Percentiles rank a stretch among this genome's conserved stretches.
Conservation (phyloP, 2,797 vertebrate species). For the Enteromius fasciolatus region DNA sequence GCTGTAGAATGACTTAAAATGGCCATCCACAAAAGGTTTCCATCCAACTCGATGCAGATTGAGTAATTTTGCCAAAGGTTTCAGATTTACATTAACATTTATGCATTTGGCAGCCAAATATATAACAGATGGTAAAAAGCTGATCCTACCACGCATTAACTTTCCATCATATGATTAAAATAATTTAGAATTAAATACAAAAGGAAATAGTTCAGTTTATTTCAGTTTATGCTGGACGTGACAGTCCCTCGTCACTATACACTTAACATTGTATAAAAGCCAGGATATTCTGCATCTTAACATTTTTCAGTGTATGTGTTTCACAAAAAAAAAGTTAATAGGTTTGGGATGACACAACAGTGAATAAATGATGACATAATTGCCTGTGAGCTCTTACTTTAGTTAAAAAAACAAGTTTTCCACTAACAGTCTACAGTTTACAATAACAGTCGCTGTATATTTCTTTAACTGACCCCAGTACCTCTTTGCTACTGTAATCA, state of each 20-base stretch:
- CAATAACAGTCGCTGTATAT: not conserved
- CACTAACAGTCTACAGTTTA: too few species aligned
- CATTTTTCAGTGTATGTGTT: not conserved
- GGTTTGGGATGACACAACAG: not conserved
- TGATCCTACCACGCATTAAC: not conserved
- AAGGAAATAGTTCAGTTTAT: not conserved
- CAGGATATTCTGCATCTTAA: not conserved
- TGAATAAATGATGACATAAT: too few species aligned
- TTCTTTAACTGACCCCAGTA: conserved; percentile 12
- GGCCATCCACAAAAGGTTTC: not conserved
- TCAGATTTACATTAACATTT: conserved; percentile 1
- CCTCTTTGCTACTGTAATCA: conserved; percentile 41
- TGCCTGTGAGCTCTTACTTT: not conserved
- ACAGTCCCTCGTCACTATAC: too few species aligned
- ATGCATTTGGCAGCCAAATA: not conserved
- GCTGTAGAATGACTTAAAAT: not conserved
- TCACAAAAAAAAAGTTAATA: not conserved
- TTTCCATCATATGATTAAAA: not conserved
- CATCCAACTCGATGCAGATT: conserved; percentile 6
- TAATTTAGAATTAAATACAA: not conserved
- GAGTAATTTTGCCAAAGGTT: not conserved
- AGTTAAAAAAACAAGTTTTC: not conserved
- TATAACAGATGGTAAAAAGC: conserved; percentile 10
- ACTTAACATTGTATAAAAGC: too few species aligned
- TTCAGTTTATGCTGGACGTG: too few species aligned